Evolutionary conservation across 2,797 vertebrate species (phyloP), one percentile per base, ranked within the genome.

Genomic region (Bradypodion ventrale): DNA sequence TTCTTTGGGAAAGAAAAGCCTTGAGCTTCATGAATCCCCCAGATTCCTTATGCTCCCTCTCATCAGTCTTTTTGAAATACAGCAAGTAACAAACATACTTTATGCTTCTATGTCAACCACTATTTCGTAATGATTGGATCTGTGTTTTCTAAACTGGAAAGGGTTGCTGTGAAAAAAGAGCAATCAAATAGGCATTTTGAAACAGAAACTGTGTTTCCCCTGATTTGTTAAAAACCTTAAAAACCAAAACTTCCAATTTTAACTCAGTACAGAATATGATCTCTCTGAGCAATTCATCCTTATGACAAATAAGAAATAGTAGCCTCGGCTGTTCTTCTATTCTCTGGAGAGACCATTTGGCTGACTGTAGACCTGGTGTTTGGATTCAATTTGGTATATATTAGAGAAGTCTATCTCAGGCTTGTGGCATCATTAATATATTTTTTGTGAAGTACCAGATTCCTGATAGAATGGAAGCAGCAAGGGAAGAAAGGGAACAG

Each of bases 391-490:
- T 85, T 87, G 81, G 4, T 32, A 75, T 72, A 66, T 80, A 89
- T 87, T 75, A 87, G 65, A 84, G 85, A 88, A 44, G 81, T 85
- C 59, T 84, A 78, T 79, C 46, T 90, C 83, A 90, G 75, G 6
- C 42, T 76, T 76, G 32, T 77, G 63, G 27, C 40, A 89, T n/a
- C 25, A 87, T 52, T 80, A 83, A 19, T 62, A 83, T 85, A 86
- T 86, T 90, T 85, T 85, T 90, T 89, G 59, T 89, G 66, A 89
- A 87, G 85, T 88, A 89, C 70, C 83, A 86, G 69, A 76, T 70
- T 56, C 69, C 60, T 13, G 66, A 89, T 87, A 85, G 87, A 91
- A 88, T 70, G 85, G 83, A 89, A 86, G 21, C 5, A 9, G 63
- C n/a, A 10, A 4, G 2, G 82, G 3, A 6, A 29, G 83, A 68